These are phyloP conservation scores for Pan troglodytes DNA, from an alignment of 2,113 vertebrate genomes.

Conservation along the genomic window NHGRI_mPanTro3-v2.1_pri NC_072413.2:51450501-51451000, in stretches of 20 bases:
- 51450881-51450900: background rate
- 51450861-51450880: background rate
- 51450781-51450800: background rate
- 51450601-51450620: background rate
- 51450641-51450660: background rate
- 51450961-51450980: background rate
- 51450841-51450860: background rate
- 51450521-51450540: background rate
- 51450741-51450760: background rate
- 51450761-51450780: background rate
- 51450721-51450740: background rate
- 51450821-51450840: background rate
- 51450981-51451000: background rate
- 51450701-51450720: background rate
- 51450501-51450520: background rate
- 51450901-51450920: background rate
- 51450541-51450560: background rate
- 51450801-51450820: background rate
- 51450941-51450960: slow-evolving; percentile 7
- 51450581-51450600: background rate
- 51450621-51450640: background rate
- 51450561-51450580: background rate
- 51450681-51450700: background rate
- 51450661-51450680: background rate
- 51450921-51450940: background rate